Evolutionary conservation across 2,888 invertebrate genomes (phyloP), one percentile per base, ranked within the genome.

Genomic region (Dolichopus griseipennis): DNA sequence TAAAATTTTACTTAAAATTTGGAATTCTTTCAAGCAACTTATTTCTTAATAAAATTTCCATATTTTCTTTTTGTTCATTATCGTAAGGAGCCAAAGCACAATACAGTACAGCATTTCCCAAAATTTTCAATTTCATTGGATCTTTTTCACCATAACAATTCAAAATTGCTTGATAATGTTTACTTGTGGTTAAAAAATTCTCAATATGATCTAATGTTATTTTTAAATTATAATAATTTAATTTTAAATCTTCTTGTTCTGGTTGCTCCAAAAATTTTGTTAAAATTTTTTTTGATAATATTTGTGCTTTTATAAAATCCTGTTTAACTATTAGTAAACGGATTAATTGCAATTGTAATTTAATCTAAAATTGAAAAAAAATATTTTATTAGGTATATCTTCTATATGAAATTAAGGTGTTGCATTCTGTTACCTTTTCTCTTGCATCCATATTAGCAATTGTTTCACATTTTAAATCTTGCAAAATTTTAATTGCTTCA

Each of bases 341-440:
- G 95, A 97, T 97, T 81, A 97, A 97, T 78, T 97, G 96, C 72
- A 97, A 81, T 72, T 97, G 93, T 67, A 96, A 85, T 74, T 95
- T 93, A 3, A 96, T 90, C 72, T 72, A 61, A 33, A 65, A 66
- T 7, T 22, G 5, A 61, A 65, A 81, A 27, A 92, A 65, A 93
- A 80, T 15, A n/a, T 18, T 2, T 43, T 43, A 43, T 5, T 43
- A 15, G 8, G 18, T 2, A 43, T 43, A 43, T 7, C n/a, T n/a
- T n/a, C n/a, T n/a, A n/a, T n/a, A n/a, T n/a, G n/a, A n/a, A n/a
- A n/a, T n/a, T 27, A 27, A 27, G 5, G 27, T 4, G 27, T 1
- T 21, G 34, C 41, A 65, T 27, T 5, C 27, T 8, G 22, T 1
- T 37, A 70, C 71, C 83, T 97, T 97, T 80, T 97, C 97, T 68